Evolutionary conservation across 2,113 vertebrate genomes (phyloP).

Genomic region (Myanophis thanlyinensis): DNA sequence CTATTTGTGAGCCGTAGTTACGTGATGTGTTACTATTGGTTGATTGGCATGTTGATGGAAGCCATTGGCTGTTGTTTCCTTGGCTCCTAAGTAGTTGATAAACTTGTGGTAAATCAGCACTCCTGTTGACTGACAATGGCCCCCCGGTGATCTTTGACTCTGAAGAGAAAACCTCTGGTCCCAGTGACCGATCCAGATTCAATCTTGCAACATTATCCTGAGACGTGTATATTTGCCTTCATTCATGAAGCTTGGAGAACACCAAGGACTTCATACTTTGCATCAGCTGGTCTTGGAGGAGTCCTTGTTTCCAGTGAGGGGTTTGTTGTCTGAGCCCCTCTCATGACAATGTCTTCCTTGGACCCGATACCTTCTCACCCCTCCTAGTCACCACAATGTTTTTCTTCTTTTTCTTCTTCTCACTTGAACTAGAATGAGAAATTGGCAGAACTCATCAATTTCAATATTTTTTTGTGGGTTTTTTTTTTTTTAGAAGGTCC

Average conservation of each 20-base stretch:
- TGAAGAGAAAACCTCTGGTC: neutral
- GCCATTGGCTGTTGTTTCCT: neutral
- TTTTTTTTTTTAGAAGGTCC: neutral
- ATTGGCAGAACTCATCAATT: neutral
- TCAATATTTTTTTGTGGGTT: neutral
- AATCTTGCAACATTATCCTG: neutral
- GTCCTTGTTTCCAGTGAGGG: neutral
- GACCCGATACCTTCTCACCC: neutral
- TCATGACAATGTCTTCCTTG: neutral
- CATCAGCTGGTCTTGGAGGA: neutral
- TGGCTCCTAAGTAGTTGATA: neutral
- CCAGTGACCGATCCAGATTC: neutral
- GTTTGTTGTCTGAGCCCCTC: neutral
- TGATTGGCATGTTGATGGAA: neutral
- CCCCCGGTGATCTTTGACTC: neutral
- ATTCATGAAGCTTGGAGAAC: neutral
- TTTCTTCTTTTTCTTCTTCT: neutral
- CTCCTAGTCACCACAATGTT: neutral
- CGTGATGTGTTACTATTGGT: neutral
- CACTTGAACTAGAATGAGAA: neutral
- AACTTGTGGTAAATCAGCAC: neutral
- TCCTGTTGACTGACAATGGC: neutral
- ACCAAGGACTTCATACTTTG: neutral
- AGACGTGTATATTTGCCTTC: neutral
- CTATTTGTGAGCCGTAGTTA: neutral